phyloP scores from a whole-genome alignment of 2,888 invertebrate species.

The Drosophila stalkeri region DNA sequence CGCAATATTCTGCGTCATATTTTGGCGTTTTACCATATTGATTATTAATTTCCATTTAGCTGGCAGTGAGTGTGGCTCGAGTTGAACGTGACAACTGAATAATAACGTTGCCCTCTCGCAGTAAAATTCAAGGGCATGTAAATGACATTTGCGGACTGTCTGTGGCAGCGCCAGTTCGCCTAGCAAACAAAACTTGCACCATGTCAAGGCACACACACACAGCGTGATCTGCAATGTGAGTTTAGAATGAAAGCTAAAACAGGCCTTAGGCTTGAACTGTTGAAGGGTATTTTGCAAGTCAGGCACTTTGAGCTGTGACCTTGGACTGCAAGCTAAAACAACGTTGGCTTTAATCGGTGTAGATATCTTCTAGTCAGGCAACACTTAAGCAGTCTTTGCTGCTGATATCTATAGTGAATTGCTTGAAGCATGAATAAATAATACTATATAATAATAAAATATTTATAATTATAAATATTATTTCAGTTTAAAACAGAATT shows the following conservation, averaged over 20 bases:
- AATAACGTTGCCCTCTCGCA: conserved; percentile 21
- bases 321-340: too few species aligned
- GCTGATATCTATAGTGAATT: neutral
- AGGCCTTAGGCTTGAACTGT: too few species aligned
- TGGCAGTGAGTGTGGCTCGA: neutral
- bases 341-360: neutral
- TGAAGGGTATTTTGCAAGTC: too few species aligned
- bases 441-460: too few species aligned
- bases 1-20: conserved; percentile 39
- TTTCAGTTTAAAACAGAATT: too few species aligned
- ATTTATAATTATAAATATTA: too few species aligned
- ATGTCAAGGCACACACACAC: conserved; percentile 30
- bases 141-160: conserved; percentile 53
- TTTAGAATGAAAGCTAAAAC: too few species aligned
- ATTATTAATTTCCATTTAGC: conserved; percentile 71
- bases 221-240: conserved; percentile 17
- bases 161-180: conserved; percentile 11
- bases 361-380: neutral
- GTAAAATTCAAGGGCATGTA: conserved; percentile 66
- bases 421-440: neutral
- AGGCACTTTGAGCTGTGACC: neutral
- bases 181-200: conserved; percentile 22
- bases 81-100: conserved; percentile 37
- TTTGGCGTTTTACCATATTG: conserved; percentile 52
- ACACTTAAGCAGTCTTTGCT: neutral